These are phyloP conservation scores for Agapostemon virescens DNA, from an alignment of 2,888 invertebrate species.

Conservation along the genomic window DNA sequence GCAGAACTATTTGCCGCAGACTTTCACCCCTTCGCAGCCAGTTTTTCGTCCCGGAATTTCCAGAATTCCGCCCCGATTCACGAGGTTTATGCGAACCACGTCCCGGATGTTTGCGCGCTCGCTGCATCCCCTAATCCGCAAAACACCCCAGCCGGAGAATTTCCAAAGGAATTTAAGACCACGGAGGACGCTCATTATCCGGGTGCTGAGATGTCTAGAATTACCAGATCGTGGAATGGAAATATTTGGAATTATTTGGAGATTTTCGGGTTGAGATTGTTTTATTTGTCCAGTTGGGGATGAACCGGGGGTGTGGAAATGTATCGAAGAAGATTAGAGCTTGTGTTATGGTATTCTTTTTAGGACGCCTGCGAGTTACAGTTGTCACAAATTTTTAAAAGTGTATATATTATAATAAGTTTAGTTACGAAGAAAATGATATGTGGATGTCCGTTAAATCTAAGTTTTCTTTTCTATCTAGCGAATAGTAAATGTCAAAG, in stretches of 20 bases:
- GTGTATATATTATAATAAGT: no score
- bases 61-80: neutral
- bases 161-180: neutral
- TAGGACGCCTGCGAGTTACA: no score
- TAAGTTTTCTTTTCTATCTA: no score
- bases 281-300: neutral
- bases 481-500: no score
- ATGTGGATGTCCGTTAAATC: no score
- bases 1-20: slow-evolving; percentile 33
- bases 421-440: no score
- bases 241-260: neutral
- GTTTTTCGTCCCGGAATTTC: neutral
- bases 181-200: neutral
- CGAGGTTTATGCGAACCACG: neutral
- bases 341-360: no score
- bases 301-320: no score
- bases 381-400: no score
- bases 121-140: neutral
- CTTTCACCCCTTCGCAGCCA: neutral
- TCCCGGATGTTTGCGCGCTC: slow-evolving; percentile 7
- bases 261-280: neutral
- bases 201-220: neutral
- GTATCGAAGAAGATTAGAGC: no score
- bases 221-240: neutral
- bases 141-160: neutral